Base-by-base conservation (phyloP, 1,140 invertebrate species). In the Drosophila mayri region DNA sequence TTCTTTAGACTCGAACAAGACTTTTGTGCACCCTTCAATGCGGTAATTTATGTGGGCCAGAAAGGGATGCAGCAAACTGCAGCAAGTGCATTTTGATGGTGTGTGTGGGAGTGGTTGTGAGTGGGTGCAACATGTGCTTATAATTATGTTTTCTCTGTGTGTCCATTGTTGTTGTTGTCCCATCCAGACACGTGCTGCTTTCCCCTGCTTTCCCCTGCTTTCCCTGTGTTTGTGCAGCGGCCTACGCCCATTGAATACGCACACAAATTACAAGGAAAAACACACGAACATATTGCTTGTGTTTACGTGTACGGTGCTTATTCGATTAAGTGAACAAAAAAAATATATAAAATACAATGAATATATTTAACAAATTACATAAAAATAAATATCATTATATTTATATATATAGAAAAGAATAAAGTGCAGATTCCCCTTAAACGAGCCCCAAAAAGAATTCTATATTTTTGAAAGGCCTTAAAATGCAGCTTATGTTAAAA, bases 61-160 rank as follows among this genome's bases (percentile, higher is more conserved):
- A 50, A 37, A 37, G 44, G 16, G 70, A 72, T 49, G 70, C 43
- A 37, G 18, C 44, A 20, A 50, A 49, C 43, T 72, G 70, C 70
- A 73, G 70, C 67, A 72, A 73, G 50, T 73, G 70, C 70, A 49
- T 64, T 38, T 70, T 30, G 63, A 52, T 47, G 28, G 28, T 30
- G 22, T 18, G 35, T 18, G 25, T 44, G 38, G 22, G 37, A 20
- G 57, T 9, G 40, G 30, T 38, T 58, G 38, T 59, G 70, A 11
- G 49, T 67, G 65, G 59, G 55, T 44, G 83, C 82, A 86, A 86
- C 82, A 86, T 86, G 83, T 86, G 83, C 78, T 86, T 87, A 86
- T 86, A 86, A 86, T 86, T 86, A 88, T 88, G 82, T 81, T 85
- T 86, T 81, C 78, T 81, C 73, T 71, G 61, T 71, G 67, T 58